These are phyloP conservation scores for Hylyphantes graminicola DNA, from an alignment of 1,140 invertebrate species.

Conservation along the genomic window DNA sequence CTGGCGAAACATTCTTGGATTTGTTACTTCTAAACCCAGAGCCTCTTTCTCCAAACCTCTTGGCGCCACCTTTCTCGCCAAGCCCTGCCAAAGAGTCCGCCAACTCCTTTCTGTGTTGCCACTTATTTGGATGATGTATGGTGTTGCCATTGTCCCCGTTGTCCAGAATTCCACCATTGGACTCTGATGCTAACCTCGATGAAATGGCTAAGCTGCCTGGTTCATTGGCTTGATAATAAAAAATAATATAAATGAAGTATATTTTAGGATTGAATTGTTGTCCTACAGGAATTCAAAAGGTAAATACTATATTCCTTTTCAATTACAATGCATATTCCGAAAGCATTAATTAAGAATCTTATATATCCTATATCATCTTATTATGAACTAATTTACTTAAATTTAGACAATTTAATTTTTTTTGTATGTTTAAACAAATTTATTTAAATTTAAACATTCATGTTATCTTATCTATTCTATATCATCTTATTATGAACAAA, in stretches of 20 bases:
- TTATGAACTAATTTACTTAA: no score
- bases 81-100: not conserved
- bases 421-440: no score
- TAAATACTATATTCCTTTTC: no score
- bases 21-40: not conserved
- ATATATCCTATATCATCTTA: no score
- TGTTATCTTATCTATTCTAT: no score
- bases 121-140: constrained; percentile 3
- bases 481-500: no score
- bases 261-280: no score
- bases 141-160: not conserved
- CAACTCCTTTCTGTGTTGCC: constrained; percentile 2
- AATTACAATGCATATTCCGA: no score
- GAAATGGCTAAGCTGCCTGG: not conserved
- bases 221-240: not conserved
- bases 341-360: no score
- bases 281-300: no score
- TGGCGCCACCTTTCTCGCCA: not conserved
- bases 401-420: no score
- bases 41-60: not conserved
- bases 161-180: constrained; percentile 16
- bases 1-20: constrained; percentile 10
- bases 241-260: not conserved
- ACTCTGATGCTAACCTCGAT: not conserved
- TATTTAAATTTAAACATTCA: no score